Conservation (phyloP, 2,797 vertebrate genomes). For the Siniperca undulata region DNA sequence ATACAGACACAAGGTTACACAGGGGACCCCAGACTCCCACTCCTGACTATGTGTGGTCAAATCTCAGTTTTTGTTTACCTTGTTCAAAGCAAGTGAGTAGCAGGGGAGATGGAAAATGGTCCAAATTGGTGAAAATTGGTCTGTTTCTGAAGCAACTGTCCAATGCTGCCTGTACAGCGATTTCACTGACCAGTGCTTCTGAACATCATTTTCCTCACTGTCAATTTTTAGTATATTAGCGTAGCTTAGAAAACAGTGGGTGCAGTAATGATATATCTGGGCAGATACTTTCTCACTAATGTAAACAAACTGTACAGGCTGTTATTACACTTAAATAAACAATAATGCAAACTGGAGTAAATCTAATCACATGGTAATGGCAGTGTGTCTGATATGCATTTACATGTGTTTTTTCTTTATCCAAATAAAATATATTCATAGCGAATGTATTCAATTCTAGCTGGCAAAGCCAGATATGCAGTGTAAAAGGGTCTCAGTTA, state of each 20-base stretch:
- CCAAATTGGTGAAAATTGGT: slow-evolving; percentile 10
- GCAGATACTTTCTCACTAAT: neutral
- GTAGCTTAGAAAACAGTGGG: neutral
- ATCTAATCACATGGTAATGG: neutral
- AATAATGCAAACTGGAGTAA: neutral
- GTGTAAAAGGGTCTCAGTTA: neutral
- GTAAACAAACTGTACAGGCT: neutral
- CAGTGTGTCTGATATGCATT: neutral
- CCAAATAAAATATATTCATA: neutral
- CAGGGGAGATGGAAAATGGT: neutral
- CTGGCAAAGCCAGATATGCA: neutral
- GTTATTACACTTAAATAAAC: neutral
- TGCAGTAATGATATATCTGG: neutral
- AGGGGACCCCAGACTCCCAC: neutral
- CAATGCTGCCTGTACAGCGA: neutral
- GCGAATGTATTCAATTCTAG: neutral
- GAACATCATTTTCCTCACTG: neutral
- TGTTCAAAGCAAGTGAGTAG: neutral
- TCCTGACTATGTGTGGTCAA: neutral
- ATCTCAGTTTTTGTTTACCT: neutral
- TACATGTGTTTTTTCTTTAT: neutral
- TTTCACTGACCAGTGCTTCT: neutral
- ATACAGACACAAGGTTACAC: neutral
- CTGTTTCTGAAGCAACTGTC: slow-evolving; percentile 3
- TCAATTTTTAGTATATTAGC: neutral